These are phyloP conservation scores for Plagiodera versicolora DNA, from an alignment of 2,888 invertebrate species.

Conservation along the genomic window DNA sequence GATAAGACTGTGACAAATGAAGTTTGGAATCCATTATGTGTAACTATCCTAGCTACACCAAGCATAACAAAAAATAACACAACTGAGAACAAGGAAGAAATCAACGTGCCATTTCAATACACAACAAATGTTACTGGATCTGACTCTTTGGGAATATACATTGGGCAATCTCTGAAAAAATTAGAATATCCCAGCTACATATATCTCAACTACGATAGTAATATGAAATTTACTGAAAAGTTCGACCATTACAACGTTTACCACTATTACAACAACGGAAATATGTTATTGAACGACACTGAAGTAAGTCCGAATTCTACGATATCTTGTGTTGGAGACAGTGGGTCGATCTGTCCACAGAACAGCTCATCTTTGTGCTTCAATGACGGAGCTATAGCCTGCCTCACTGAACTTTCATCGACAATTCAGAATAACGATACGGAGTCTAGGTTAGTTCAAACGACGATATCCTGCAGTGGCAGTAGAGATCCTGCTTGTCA, in stretches of 20 bases:
- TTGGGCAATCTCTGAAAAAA: slow-evolving; percentile 15
- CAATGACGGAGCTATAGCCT: slow-evolving; percentile 17
- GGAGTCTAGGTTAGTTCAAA: background rate
- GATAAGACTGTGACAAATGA: slow-evolving; percentile 14
- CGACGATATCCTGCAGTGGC: slow-evolving; percentile 11
- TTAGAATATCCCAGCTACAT: slow-evolving; percentile 15
- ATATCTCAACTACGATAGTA: slow-evolving; percentile 19
- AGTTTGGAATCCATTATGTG: slow-evolving; percentile 7
- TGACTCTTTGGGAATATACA: slow-evolving; percentile 17
- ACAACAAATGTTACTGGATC: slow-evolving; percentile 20
- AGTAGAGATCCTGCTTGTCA: slow-evolving; percentile 13
- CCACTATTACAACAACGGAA: slow-evolving; percentile 17
- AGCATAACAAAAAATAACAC: slow-evolving; percentile 16
- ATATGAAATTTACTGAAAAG: slow-evolving; percentile 13
- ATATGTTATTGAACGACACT: slow-evolving; percentile 8
- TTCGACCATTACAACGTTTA: slow-evolving; percentile 21
- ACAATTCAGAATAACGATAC: slow-evolving; percentile 1
- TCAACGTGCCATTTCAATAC: slow-evolving; percentile 18
- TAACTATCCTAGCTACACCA: slow-evolving; percentile 17
- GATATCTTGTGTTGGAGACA: slow-evolving; percentile 19
- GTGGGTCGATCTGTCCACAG: slow-evolving; percentile 20
- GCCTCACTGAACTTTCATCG: slow-evolving; percentile 14
- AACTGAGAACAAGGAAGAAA: slow-evolving; percentile 3
- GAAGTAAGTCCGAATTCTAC: slow-evolving; percentile 17
- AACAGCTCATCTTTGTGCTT: slow-evolving; percentile 17